Percentiles rank a stretch among this genome's conserved stretches.
Evolutionary conservation across 2,113 vertebrate genomes (phyloP).

Genomic region (Seriola dumerili): DNA sequence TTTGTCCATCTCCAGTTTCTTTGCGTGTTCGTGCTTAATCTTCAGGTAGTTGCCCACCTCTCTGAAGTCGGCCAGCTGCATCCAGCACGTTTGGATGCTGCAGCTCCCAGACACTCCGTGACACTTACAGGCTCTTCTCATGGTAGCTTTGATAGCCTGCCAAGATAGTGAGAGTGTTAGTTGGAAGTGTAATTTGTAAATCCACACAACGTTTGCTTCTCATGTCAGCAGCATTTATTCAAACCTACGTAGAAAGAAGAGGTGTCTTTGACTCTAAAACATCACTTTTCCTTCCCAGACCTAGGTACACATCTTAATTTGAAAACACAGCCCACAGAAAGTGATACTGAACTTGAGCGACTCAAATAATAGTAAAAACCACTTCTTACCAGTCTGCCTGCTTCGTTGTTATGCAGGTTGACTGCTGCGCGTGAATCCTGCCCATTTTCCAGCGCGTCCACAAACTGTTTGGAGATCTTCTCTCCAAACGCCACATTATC

Average conservation of each 20-base stretch:
- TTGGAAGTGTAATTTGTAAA: neutral
- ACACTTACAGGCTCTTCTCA: constrained; percentile 95
- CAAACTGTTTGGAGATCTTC: constrained; percentile 94
- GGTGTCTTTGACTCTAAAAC: neutral
- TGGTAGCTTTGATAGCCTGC: constrained; percentile 91
- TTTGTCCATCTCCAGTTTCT: constrained; percentile 95
- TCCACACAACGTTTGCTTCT: no score
- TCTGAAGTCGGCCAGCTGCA: constrained; percentile 93
- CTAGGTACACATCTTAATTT: no score
- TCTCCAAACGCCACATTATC: constrained; percentile 97
- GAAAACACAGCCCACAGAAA: neutral
- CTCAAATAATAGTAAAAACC: neutral
- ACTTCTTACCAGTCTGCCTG: constrained; percentile 90
- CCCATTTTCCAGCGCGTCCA: constrained; percentile 94
- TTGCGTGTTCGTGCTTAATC: constrained; percentile 89
- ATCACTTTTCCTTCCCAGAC: no score
- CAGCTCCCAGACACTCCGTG: constrained; percentile 98
- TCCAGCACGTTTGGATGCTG: constrained; percentile 97
- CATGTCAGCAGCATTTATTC: no score
- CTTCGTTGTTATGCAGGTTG: constrained; percentile 97
- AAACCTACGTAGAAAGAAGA: neutral
- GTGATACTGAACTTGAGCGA: neutral
- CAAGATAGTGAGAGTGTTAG: neutral
- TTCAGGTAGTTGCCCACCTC: constrained; percentile 94
- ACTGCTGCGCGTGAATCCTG: constrained; percentile 93